Base-by-base conservation (phyloP, 1,140 invertebrate genomes). In the Sminthurinus signatus region DNA sequence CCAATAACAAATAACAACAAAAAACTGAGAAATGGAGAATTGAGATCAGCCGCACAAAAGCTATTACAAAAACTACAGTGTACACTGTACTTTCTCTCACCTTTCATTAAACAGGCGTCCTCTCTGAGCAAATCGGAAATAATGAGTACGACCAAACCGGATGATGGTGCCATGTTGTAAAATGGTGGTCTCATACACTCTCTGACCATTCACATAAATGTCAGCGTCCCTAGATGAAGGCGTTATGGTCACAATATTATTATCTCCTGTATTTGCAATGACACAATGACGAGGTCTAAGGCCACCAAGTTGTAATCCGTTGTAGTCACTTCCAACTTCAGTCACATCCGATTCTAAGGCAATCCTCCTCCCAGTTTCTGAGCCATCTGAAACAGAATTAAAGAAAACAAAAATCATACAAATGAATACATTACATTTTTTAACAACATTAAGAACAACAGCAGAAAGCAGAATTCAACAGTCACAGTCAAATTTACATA, bases 221-320 rank as follows among this genome's bases (percentile, higher is more conserved):
- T 95, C 89, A 2, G 93, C 90, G 75, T 96, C 92, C 21, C 89
- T 82, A 73, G 88, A 91, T 73, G 91, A 86, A 27, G 94, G 93
- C n/a, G 93, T 96, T 1, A 96, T 84, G 0, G 90, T 93, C 48
- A 95, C 92, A 43, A 95, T 36, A 36, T 8, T 36, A 8, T 36
- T 36, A 36, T 15, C 32, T 36, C 15, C 15, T 17, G 87, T 89
- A 72, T 91, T 83, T 46, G 93, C 89, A 58, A 97, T 88, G 55
- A 96, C 91, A 78, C 93, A 96, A 77, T 98, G 95, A 32, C 91
- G 81, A 0, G 93, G 87, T 80, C 91, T 89, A 54, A 96, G 89
- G 65, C 70, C 70, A 19, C 56, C 67, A 8, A 72, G 60, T 43
- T 69, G 67, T 25, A 69, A 48, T 8, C 70, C 70, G 50, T 81